phyloP scores from a whole-genome alignment of 2,113 vertebrate species.

The Melanostigma gelatinosum region DNA sequence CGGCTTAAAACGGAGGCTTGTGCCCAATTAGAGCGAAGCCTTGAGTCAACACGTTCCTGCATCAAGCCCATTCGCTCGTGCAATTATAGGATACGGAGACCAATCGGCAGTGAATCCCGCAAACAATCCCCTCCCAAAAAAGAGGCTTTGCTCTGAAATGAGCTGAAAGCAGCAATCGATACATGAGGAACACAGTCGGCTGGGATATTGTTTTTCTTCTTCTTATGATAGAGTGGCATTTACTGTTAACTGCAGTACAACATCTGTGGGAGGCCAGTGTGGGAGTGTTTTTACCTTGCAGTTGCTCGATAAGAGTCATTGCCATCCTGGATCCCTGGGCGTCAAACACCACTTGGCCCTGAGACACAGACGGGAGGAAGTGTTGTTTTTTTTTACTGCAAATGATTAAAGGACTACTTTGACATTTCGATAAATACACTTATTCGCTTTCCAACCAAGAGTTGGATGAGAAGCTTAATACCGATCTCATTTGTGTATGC shows the following conservation, averaged over 20 bases:
- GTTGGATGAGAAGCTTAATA: background rate
- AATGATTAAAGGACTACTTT: background rate
- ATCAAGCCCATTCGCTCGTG: constrained; percentile 8
- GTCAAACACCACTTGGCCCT: constrained; percentile 97
- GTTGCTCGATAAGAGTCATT: constrained; percentile 96
- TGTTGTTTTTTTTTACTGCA: background rate
- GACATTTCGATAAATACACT: constrained; percentile 21
- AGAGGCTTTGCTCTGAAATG: constrained; percentile 16
- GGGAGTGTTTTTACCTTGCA: constrained; percentile 86
- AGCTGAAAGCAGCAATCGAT: constrained; percentile 33
- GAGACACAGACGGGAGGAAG: constrained; percentile 34
- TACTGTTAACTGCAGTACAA: constrained; percentile 16
- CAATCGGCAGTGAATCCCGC: constrained; percentile 5
- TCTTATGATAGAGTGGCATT: constrained; percentile 34
- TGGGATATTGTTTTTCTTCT: background rate
- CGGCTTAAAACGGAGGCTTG: constrained; percentile 55
- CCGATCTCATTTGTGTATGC: background rate
- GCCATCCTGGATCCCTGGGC: constrained; percentile 98
- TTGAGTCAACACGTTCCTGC: constrained; percentile 54
- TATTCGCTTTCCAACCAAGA: background rate
- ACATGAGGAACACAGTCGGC: constrained; percentile 12
- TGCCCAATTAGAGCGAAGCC: constrained; percentile 68
- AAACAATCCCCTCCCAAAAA: background rate
- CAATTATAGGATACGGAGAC: constrained; percentile 44
- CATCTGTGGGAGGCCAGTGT: constrained; percentile 9